Evolutionary conservation across 2,797 vertebrate genomes (phyloP).

Genomic region (Xiphophorus birchmanni): DNA sequence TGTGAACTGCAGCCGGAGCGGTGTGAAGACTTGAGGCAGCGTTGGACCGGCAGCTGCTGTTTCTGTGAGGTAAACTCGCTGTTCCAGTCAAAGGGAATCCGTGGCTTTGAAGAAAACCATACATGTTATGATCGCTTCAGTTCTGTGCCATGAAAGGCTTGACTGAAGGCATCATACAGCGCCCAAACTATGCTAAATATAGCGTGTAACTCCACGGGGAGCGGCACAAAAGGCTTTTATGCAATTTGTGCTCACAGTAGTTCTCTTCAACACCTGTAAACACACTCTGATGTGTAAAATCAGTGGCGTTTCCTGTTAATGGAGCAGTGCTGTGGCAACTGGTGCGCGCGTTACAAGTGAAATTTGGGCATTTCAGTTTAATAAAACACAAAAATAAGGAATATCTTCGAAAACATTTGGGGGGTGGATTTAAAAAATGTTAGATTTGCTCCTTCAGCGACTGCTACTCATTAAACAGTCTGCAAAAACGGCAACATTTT

Average conservation of each 20-base stretch:
- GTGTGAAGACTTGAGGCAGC: not conserved
- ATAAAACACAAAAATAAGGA: not conserved
- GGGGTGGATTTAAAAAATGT: not conserved
- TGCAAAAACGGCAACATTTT: not conserved
- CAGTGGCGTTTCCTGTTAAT: conserved; percentile 4
- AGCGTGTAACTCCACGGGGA: conserved; percentile 18
- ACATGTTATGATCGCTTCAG: conserved; percentile 3
- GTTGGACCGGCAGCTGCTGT: not conserved
- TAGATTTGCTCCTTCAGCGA: not conserved
- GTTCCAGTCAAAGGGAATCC: conserved; percentile 8
- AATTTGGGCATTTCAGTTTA: conserved; percentile 11
- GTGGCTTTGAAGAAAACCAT: conserved; percentile 12
- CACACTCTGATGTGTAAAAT: conserved; percentile 34
- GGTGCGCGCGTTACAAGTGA: conserved; percentile 1
- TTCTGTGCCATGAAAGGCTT: conserved; percentile 9
- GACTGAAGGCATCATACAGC: conserved; percentile 7
- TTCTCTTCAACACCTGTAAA: conserved; percentile 29
- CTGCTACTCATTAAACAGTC: not conserved
- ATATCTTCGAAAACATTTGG: not conserved
- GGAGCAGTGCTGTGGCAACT: conserved; percentile 2
- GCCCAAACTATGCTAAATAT: conserved; percentile 20
- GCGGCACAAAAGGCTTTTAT: conserved; percentile 21
- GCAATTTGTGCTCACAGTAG: conserved; percentile 8
- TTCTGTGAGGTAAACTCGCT: conserved; percentile 7
- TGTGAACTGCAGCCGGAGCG: not conserved